Evolutionary conservation across 2,797 vertebrate genomes (phyloP), one percentile per base, ranked within the genome.

Genomic region (Mycteria americana): DNA sequence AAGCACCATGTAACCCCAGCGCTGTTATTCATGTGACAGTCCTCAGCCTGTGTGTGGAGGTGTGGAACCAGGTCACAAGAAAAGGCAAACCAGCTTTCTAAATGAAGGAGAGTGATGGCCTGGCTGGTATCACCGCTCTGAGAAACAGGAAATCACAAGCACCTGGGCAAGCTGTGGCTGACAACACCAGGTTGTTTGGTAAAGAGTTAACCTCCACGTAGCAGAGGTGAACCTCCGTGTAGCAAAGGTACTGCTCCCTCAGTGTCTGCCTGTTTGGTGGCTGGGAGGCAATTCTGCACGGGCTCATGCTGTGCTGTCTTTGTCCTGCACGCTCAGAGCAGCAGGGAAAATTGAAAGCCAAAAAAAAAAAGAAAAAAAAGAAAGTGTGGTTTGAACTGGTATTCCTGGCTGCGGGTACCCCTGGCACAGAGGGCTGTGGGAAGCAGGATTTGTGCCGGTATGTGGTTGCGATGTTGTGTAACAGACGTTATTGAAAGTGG

Each of bases 391-490:
- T 51, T 84, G 45, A 73, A 59, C 33, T 57, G 35, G 30, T 37
- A 23, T 70, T 79, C 81, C 43, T 46, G 65, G 30, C 50, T 56
- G 76, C 1, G 0, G 46, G 51, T 33, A 72, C 77, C 51, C 31
- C 24, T 85, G 74, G 77, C 69, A 57, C 31, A 0, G 4, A 59
- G 64, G 37, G 41, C 80, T 0, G 35, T 95, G 95, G 93, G 89
- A 93, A 92, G 89, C 64, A 64, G 72, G 59, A 41, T 74, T 87
- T 11, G 9, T 46, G 85, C 45, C 1, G 2, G 30, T 24, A 4
- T 46, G 74, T 69, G 80, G 53, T n/a, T 78, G 48, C 2, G 3
- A 19, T 28, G 43, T 95, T 97, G 86, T 27, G 75, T 50, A 96
- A 97, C 18, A 60, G 46, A 53, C 22, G 2, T 72, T 80, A 82